Conservation (phyloP, 1,140 invertebrate species). For the Sitobion miscanthi region DNA sequence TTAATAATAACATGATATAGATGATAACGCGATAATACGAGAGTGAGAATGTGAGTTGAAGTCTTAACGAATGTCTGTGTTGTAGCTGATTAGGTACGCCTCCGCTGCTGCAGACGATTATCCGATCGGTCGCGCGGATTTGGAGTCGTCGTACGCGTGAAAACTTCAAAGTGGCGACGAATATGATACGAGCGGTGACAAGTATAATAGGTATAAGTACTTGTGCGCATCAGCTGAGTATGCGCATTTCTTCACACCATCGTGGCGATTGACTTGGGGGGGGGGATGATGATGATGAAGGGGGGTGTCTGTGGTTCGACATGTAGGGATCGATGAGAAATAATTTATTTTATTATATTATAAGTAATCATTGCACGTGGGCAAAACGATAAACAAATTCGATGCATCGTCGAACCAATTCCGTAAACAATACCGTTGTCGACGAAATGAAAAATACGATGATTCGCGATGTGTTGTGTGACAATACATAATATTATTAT, state of each 20-base stretch:
- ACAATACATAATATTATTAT: too few relatives aligned
- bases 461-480: neutral
- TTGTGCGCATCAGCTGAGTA: neutral
- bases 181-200: too few relatives aligned
- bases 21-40: neutral
- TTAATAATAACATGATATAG: neutral
- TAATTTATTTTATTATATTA: too few relatives aligned
- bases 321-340: neutral
- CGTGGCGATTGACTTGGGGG: neutral
- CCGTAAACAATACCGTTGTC: too few relatives aligned
- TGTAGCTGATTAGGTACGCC: neutral
- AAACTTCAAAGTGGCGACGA: neutral
- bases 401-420: neutral
- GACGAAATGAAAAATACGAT: neutral
- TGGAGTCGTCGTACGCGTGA: neutral
- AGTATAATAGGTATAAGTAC: neutral
- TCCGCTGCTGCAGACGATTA: neutral
- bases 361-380: too few relatives aligned
- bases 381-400: too few relatives aligned
- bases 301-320: neutral
- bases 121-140: neutral
- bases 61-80: neutral
- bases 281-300: too few relatives aligned
- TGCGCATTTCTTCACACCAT: neutral
- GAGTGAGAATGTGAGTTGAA: neutral